Percentiles rank a stretch among this genome's conserved stretches.
These are phyloP conservation scores for Xenopus laevis DNA, from an alignment of 2,113 vertebrate species.

Conservation along the genomic window DNA sequence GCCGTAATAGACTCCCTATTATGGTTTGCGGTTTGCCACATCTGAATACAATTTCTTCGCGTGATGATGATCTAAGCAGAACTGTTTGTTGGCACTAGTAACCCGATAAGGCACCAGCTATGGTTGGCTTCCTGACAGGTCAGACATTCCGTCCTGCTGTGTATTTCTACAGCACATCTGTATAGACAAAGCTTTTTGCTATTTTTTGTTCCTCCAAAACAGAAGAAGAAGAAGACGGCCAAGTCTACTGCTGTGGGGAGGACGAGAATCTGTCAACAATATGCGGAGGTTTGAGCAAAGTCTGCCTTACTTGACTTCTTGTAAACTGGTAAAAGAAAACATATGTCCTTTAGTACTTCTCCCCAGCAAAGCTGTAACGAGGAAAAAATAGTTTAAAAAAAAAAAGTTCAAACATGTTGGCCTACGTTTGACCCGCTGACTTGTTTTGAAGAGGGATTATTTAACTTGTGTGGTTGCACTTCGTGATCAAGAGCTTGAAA, in stretches of 20 bases:
- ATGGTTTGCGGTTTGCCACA: constrained; percentile 51
- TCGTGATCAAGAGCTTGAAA: constrained; percentile 10
- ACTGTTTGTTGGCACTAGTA: constrained; percentile 53
- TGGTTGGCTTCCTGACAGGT: constrained; percentile 52
- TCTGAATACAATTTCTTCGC: constrained; percentile 65
- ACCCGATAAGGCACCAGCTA: constrained; percentile 57
- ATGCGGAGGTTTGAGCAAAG: constrained; percentile 22
- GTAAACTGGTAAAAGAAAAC: constrained; percentile 42
- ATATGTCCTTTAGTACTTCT: constrained; percentile 27
- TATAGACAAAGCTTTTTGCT: constrained; percentile 50
- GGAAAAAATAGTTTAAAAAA: constrained; percentile 35
- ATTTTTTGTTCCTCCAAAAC: constrained; percentile 42
- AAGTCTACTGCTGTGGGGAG: constrained; percentile 34
- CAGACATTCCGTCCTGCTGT: constrained; percentile 57
- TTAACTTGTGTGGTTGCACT: constrained; percentile 27
- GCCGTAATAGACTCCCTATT: constrained; percentile 29
- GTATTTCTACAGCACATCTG: constrained; percentile 49
- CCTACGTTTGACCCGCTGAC: constrained; percentile 34
- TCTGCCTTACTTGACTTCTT: constrained; percentile 24
- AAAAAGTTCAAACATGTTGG: constrained; percentile 33
- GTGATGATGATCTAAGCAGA: constrained; percentile 46
- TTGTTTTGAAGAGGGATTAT: constrained; percentile 24
- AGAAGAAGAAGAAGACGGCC: constrained; percentile 21
- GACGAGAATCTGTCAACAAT: constrained; percentile 46
- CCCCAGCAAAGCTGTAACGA: constrained; percentile 36